phyloP scores from a whole-genome alignment of 2,888 invertebrate genomes.

The Tyria jacobaeae region DNA sequence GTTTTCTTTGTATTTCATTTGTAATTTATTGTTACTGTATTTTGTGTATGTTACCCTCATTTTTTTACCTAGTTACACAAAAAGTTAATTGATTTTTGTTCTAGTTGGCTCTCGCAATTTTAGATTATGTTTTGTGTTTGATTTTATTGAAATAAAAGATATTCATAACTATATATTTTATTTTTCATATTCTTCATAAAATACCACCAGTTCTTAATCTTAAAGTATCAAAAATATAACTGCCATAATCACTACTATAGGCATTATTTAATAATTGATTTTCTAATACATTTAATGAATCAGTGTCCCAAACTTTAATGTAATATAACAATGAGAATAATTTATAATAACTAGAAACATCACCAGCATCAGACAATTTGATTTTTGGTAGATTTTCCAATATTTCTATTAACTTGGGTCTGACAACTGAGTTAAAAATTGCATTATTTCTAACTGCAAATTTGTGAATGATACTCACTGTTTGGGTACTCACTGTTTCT shows the following conservation, averaged over 20 bases:
- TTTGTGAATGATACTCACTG: conserved; percentile 85
- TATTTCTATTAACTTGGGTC: conserved; percentile 74
- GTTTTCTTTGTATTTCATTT: conserved; percentile 20
- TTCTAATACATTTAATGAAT: conserved; percentile 75
- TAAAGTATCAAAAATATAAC: conserved; percentile 76
- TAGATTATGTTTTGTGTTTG: conserved; percentile 56
- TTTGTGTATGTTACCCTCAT: conserved; percentile 62
- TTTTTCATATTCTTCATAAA: conserved; percentile 29
- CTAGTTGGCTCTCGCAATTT: conserved; percentile 50
- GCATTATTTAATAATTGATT: conserved; percentile 68
- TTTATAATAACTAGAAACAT: conserved; percentile 78
- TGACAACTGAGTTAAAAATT: conserved; percentile 81
- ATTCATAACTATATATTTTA: conserved; percentile 43
- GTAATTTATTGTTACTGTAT: conserved; percentile 39
- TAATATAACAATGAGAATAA: conserved; percentile 86
- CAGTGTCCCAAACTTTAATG: conserved; percentile 76
- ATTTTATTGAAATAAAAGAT: conserved; percentile 62
- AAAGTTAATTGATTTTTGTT: conserved; percentile 39
- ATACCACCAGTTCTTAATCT: conserved; percentile 65
- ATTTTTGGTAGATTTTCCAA: conserved; percentile 78
- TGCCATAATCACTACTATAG: conserved; percentile 70
- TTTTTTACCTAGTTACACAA: conserved; percentile 54
- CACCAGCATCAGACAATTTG: conserved; percentile 69
- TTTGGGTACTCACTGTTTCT: conserved; percentile 78
- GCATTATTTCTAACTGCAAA: conserved; percentile 86